Base-by-base conservation (phyloP, 1,140 invertebrate species). In the Listronotus oregonensis region DNA sequence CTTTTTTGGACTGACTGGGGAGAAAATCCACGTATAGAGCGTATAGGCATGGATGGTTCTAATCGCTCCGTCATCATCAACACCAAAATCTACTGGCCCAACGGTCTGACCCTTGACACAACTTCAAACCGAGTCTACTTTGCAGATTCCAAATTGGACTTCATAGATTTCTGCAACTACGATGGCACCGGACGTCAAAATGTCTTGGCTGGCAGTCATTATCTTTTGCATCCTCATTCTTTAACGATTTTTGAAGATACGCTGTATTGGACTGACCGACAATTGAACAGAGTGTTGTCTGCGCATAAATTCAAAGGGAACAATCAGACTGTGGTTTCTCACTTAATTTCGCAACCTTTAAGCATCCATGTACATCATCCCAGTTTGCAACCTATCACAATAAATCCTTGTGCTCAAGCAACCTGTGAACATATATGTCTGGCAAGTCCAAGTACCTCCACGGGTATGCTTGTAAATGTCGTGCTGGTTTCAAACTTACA, bases 1-100 rank as follows among this genome's bases (percentile, higher is more conserved):
- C 81, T 98, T 12, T 98, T 98, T 82, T 98, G 96, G 96, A 97
- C 95, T 0, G 97, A 99, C 77, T 98, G 97, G 96, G 96, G 96
- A 46, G 95, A 97, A 76, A 95, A 97, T 81, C 97, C 97, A 2
- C 80, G 96, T 1, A 95, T 99, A 60, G 97, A 99, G 80, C 82
- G 96, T 63, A 90, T 96, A 8, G 95, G 95, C 17, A 93, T 99
- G 92, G 97, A 99, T 75, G 97, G 97, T 0, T 88, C 87, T 0
- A 89, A 92, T 71, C 85, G 97, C 9, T 86, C 84, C 12, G 87
- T 89, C 0, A 96, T 99, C 21, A 94, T 99, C 18, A 92, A 87
- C 14, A 97, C 94, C 0, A 98, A 99, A 76, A 96, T 99, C 18
- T 98, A 96, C 80, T 99, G 96, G 96, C 97, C 97, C 0, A 99